Conservation (phyloP, 2,797 vertebrate genomes). For the Malacoraja senta region DNA sequence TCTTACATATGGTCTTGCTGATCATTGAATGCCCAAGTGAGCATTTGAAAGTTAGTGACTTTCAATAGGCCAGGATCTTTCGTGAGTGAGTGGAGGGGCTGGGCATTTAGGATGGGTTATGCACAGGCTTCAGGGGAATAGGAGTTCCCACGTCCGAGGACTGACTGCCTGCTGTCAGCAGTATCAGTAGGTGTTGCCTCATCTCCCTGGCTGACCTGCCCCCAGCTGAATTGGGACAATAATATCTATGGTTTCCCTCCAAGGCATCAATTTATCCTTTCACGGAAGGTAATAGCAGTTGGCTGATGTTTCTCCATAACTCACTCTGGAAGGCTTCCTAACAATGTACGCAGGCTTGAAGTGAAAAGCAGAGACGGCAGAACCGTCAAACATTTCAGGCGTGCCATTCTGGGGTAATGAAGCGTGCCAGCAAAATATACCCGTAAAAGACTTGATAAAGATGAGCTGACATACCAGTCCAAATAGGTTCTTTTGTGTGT, state of each 20-base stretch:
- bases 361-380: conserved; percentile 50
- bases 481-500: conserved; percentile 95
- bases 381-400: conserved; percentile 96
- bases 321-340: conserved; percentile 43
- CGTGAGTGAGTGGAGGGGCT: background rate
- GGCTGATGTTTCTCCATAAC: conserved; percentile 52
- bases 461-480: conserved; percentile 96
- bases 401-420: conserved; percentile 94
- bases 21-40: background rate
- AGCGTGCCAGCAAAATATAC: conserved; percentile 96
- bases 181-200: conserved; percentile 62
- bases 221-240: conserved; percentile 67
- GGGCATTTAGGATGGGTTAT: conserved; percentile 53
- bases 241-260: conserved; percentile 68
- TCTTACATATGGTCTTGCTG: too few species aligned
- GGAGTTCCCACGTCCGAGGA: conserved; percentile 56
- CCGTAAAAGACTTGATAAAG: conserved; percentile 98
- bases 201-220: conserved; percentile 75
- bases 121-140: conserved; percentile 64
- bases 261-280: conserved; percentile 59
- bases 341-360: conserved; percentile 35
- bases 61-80: background rate
- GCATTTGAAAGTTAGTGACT: background rate
- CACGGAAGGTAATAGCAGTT: conserved; percentile 57
- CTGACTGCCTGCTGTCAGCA: conserved; percentile 75